Base-by-base conservation (phyloP, 2,888 invertebrate species). In the Terebella lapidaria region DNA sequence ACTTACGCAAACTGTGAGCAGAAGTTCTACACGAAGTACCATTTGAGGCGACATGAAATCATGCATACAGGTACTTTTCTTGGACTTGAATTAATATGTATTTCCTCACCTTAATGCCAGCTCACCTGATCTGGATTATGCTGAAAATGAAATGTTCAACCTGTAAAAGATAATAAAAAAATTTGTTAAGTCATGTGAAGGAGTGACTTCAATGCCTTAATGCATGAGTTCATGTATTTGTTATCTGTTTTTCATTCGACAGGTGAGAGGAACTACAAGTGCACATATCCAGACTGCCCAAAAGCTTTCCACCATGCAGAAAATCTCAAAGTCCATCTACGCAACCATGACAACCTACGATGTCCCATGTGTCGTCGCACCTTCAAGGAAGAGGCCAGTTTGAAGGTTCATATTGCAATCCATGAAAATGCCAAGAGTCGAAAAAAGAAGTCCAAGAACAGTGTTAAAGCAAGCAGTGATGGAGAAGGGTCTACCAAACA, bases 261-360 rank as follows among this genome's bases (percentile, higher is more conserved):
- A 76, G 79, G 75, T 45, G 77, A 78, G 58, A 65, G 76, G 35
- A 76, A 74, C 53, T 78, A 68, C 65, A 72, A 72, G 62, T 79
- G 79, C 61, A 66, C 66, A 25, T 75, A 71, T 71, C 70, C 72
- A 3, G 74, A 74, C 10, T 79, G 80, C 64, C 73, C 74, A 20
- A 77, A 77, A 63, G 75, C 75, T 3, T 79, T 79, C 66, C 70
- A 76, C 28, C 77, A 76, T 67, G 69, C 74, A 42, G 78, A 78
- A 62, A 76, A 77, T 59, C 70, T 80, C 54, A 77, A 78, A 30
- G 54, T 58, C 25, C 56, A 56, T 28, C 42, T 30, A 28, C 25
- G 59, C n/a, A 46, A 46, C 54, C 78, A 80, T 67, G 77, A 76
- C 24, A 75, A 77, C 59, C 78, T 78, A 62, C 77, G 77, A 22